Base-by-base conservation (phyloP, 2,888 invertebrate species). In the Cryptus viduatorius region DNA sequence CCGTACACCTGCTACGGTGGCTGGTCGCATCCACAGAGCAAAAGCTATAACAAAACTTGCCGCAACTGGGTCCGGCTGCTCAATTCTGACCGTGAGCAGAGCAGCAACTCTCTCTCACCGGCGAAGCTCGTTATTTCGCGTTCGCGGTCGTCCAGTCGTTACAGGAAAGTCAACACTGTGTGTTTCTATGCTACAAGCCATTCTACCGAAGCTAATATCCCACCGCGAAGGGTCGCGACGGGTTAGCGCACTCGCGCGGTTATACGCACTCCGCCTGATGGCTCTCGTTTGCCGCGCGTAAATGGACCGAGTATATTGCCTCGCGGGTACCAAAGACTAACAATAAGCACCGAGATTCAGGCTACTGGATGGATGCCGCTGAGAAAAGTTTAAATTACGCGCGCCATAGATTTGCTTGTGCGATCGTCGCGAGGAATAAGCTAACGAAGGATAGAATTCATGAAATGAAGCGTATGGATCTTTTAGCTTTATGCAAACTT, bases 141-240 rank as follows among this genome's bases (percentile, higher is more conserved):
- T n/a, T 81, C 81, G 81, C 44, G 81, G 81, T 81, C 81, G 31
- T 77, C 65, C 82, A 65, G 65, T 71, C 76, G 77, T 82, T 77
- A 72, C 46, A 53, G 31, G 71, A 64, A 77, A 82, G 65, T 82
- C 77, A 56, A 19, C 53, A 71, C 71, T 53, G 10, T 37, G 50
- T 64, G 14, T 64, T 37, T 37, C 56, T 56, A 4, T 8, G 10
- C 56, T 44, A 65, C 65, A 46, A 48, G 48, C 48, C 14, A 68
- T 81, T 69, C 75, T 59, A 69, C 56, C 31, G 67, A 37, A 44
- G 64, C 50, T 44, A 56, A 50, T 64, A 64, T 53, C 8, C 61
- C 29, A 46, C 71, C 67, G 42, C 56, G 37, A 48, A 53, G 56
- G 75, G 31, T 71, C 8, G 64, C 46, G 42, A 68, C 42, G 31